Evolutionary conservation across 2,797 vertebrate species (phyloP).

Genomic region (Odontamblyopus lacepedii): DNA sequence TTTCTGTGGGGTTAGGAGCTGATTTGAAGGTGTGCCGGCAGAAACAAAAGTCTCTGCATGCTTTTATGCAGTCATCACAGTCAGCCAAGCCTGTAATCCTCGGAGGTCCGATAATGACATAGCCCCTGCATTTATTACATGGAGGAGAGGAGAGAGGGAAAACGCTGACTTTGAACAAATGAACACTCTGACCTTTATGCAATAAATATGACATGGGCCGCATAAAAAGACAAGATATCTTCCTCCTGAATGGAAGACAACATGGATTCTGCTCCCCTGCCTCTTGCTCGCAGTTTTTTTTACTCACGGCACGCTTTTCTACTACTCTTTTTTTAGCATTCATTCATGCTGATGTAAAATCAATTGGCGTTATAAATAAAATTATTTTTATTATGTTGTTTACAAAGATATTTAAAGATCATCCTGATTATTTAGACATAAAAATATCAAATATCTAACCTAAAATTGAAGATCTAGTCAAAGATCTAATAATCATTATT

Average conservation of each 20-base stretch:
- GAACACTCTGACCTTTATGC: constrained; percentile 89
- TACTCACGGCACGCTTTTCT: constrained; percentile 5
- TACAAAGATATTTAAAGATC: too few species aligned
- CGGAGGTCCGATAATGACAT: constrained; percentile 84
- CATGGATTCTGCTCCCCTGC: constrained; percentile 81
- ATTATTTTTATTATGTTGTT: too few species aligned
- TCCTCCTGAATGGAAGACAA: constrained; percentile 89
- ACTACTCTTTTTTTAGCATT: neutral
- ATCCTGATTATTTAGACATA: too few species aligned
- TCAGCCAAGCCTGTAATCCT: constrained; percentile 85
- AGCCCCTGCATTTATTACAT: constrained; percentile 85
- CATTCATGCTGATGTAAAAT: neutral
- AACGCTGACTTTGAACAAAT: constrained; percentile 89
- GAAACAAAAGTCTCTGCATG: constrained; percentile 80
- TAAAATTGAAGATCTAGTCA: too few species aligned
- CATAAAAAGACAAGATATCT: constrained; percentile 92
- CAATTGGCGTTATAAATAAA: neutral
- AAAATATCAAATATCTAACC: too few species aligned
- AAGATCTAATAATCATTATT: too few species aligned
- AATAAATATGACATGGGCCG: constrained; percentile 91
- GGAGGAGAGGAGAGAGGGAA: constrained; percentile 79
- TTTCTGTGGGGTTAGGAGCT: constrained; percentile 70
- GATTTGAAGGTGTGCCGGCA: constrained; percentile 72
- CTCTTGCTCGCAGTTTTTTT: constrained; percentile 49
- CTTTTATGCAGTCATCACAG: constrained; percentile 85